Evolutionary conservation across 2,888 invertebrate species (phyloP).

Genomic region (Coenonympha arcania): DNA sequence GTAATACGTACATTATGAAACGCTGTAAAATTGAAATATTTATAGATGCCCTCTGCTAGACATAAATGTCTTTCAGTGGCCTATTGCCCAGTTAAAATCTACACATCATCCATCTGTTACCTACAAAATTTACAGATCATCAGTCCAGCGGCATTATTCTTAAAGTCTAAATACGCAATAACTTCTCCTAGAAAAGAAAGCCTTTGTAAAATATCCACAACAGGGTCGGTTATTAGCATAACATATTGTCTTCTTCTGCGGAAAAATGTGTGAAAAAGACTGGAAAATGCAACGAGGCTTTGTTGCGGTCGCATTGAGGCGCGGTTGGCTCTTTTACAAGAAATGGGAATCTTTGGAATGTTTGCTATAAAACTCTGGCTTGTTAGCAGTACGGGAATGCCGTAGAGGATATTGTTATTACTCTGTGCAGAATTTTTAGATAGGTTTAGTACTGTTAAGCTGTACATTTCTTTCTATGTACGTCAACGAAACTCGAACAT

Average conservation of each 20-base stretch:
- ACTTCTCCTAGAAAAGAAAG: slow-evolving; percentile 2
- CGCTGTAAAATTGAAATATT: no score
- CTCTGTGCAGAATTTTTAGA: background rate
- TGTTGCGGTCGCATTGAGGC: background rate
- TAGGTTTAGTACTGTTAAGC: no score
- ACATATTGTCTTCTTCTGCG: slow-evolving; percentile 8
- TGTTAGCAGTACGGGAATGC: background rate
- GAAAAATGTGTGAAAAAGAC: background rate
- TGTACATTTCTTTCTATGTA: no score
- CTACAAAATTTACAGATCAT: no score
- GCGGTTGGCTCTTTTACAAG: background rate
- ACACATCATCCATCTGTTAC: no score
- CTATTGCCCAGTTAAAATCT: no score
- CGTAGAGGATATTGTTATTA: background rate
- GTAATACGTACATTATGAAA: no score
- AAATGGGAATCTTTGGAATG: slow-evolving; percentile 2
- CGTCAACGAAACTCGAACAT: no score
- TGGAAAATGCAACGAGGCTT: slow-evolving; percentile 1
- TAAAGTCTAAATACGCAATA: background rate
- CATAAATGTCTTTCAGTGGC: no score
- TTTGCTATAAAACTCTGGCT: background rate
- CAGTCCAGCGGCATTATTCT: no score
- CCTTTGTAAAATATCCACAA: slow-evolving; percentile 6
- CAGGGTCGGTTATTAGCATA: slow-evolving; percentile 11
- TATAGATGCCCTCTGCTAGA: no score